Evolutionary conservation across 2,888 invertebrate genomes (phyloP).

Genomic region (Asteroscopus sphinx): DNA sequence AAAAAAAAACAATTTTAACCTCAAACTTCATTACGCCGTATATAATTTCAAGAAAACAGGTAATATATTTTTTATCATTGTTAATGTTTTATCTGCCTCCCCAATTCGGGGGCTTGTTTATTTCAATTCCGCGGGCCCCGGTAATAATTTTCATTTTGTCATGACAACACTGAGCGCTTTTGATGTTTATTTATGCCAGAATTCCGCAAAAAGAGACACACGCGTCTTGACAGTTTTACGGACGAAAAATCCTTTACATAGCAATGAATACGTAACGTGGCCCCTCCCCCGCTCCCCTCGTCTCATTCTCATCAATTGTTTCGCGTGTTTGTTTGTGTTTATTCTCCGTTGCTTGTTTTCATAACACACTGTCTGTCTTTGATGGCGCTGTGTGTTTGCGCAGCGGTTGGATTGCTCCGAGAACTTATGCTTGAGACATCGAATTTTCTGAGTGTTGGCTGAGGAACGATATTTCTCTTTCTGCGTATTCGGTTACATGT

Average conservation of each 20-base stretch:
- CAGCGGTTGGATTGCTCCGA: constrained; percentile 78
- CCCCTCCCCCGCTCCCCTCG: constrained; percentile 60
- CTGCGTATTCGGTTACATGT: constrained; percentile 40
- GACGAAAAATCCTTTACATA: constrained; percentile 74
- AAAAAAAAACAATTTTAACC: too few relatives aligned
- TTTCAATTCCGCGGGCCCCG: constrained; percentile 42
- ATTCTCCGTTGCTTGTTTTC: constrained; percentile 87
- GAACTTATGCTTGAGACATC: constrained; percentile 68
- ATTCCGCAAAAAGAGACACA: constrained; percentile 63
- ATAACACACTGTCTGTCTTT: constrained; percentile 87
- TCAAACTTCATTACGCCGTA: too few relatives aligned
- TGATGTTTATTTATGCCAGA: constrained; percentile 61
- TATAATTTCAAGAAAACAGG: constrained; percentile 23
- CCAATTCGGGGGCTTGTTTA: constrained; percentile 36
- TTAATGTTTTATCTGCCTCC: constrained; percentile 44
- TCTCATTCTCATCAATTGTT: constrained; percentile 86
- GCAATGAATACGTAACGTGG: constrained; percentile 72
- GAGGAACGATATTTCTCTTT: constrained; percentile 45
- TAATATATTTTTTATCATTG: constrained; percentile 27
- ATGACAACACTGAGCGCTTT: constrained; percentile 50
- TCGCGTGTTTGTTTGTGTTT: constrained; percentile 86
- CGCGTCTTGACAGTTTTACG: constrained; percentile 70
- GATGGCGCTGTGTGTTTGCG: constrained; percentile 82
- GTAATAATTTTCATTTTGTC: constrained; percentile 57
- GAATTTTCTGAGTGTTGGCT: constrained; percentile 60